Evolutionary conservation across 2,113 vertebrate species (phyloP).

Genomic region (Notarius quadriscutis): DNA sequence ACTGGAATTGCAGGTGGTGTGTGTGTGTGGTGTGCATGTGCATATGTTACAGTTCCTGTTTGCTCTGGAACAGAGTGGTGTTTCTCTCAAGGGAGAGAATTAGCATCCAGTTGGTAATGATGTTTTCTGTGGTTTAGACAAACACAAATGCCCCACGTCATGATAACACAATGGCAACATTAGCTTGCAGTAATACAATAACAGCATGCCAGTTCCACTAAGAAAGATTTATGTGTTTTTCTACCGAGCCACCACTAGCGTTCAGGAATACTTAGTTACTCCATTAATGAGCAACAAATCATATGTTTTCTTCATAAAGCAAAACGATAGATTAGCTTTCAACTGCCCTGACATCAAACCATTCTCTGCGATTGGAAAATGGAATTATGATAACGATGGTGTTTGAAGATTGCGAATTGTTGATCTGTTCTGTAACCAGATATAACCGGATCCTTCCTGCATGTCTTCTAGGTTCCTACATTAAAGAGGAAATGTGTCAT

Average conservation of each 20-base stretch:
- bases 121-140: conserved; percentile 35
- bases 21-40: conserved; percentile 8
- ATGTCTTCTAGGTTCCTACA: conserved; percentile 10
- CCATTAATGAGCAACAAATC: conserved; percentile 20
- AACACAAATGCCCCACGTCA: conserved; percentile 31
- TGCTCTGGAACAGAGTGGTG: background rate
- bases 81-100: conserved; percentile 15
- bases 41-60: conserved; percentile 1
- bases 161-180: conserved; percentile 36
- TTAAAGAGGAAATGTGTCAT: conserved; percentile 11
- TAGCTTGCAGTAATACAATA: conserved; percentile 42
- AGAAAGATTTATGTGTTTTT: conserved; percentile 46
- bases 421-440: background rate
- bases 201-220: conserved; percentile 51
- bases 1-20: background rate
- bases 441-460: conserved; percentile 20
- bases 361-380: conserved; percentile 20
- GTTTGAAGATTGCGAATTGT: background rate
- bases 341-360: background rate
- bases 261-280: conserved; percentile 32
- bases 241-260: conserved; percentile 9
- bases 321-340: conserved; percentile 13
- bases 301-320: background rate
- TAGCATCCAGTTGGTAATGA: conserved; percentile 39
- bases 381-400: background rate